A percentile compares a stretch with the other conserved stretches of the same genome.
Evolutionary conservation across 2,113 vertebrate species (phyloP).

Genomic region (Papio anubis): DNA sequence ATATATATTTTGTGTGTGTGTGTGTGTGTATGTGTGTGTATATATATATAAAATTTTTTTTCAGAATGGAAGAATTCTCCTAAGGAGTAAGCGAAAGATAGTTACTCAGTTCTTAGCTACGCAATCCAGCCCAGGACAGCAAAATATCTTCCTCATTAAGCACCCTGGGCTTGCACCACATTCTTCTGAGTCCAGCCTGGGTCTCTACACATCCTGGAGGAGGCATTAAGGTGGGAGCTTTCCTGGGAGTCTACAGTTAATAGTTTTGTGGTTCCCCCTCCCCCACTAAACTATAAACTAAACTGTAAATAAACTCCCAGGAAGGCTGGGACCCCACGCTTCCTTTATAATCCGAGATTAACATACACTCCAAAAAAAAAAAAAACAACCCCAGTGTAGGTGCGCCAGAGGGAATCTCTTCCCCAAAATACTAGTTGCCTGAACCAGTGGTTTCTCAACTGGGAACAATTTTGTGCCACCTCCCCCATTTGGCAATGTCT

Average conservation of each 20-base stretch:
- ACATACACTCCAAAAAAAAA: neutral
- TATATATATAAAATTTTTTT: neutral
- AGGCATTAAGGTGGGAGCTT: neutral
- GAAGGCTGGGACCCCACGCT: neutral
- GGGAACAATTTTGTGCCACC: neutral
- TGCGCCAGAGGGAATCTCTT: neutral
- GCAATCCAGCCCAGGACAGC: neutral
- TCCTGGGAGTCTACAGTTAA: no score
- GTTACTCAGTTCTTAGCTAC: neutral
- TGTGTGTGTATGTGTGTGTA: rapidly evolving
- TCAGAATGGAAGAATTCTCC: slow-evolving; percentile 1
- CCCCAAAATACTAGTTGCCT: neutral
- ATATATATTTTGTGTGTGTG: no score
- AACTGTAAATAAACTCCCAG: neutral
- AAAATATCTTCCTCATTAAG: neutral
- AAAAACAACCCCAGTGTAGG: neutral
- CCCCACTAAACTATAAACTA: neutral
- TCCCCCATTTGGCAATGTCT: neutral
- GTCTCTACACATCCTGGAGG: neutral
- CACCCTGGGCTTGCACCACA: neutral
- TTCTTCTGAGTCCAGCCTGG: neutral
- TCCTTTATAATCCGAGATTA: neutral
- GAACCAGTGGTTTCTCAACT: neutral
- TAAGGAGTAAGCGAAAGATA: neutral
- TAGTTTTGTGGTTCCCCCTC: no score